phyloP scores from a whole-genome alignment of 2,888 invertebrate species.

The Lochmaea capreae region DNA sequence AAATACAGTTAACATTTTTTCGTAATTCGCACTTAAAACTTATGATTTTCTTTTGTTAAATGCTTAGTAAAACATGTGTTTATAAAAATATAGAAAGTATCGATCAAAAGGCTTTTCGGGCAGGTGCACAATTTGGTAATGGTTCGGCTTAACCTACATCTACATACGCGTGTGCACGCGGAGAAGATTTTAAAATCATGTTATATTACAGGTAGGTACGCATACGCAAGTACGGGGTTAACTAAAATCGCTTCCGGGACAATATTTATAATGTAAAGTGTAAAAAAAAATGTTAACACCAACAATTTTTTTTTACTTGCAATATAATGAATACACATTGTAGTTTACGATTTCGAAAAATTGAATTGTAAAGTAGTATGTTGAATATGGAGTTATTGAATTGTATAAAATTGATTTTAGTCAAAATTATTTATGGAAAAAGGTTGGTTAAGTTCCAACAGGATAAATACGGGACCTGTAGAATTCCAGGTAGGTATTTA shows the following conservation, averaged over 20 bases:
- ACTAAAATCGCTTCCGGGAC: neutral
- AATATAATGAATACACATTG: neutral
- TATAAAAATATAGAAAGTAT: constrained; percentile 18
- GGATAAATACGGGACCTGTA: too few relatives aligned
- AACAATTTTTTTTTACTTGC: constrained; percentile 17
- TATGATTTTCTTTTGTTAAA: neutral
- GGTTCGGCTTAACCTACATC: constrained; percentile 18
- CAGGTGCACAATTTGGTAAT: constrained; percentile 20
- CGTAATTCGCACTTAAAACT: neutral
- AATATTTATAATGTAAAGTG: neutral
- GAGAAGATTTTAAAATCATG: constrained; percentile 15
- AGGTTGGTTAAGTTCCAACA: too few relatives aligned
- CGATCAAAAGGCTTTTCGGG: constrained; percentile 10
- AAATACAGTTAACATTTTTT: too few relatives aligned
- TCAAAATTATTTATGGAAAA: too few relatives aligned
- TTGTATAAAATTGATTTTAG: too few relatives aligned
- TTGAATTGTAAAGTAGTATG: too few relatives aligned
- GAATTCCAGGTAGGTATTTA: too few relatives aligned
- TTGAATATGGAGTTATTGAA: too few relatives aligned
- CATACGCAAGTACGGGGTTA: neutral
- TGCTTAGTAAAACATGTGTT: constrained; percentile 19
- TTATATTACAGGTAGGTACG: constrained; percentile 1
- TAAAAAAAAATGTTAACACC: neutral
- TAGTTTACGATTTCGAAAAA: too few relatives aligned
- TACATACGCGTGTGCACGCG: neutral